These are phyloP conservation scores for Heliocidaris tuberculata DNA, from an alignment of 35 echinoderm and acorn worm species.

Conservation along the genomic window DNA sequence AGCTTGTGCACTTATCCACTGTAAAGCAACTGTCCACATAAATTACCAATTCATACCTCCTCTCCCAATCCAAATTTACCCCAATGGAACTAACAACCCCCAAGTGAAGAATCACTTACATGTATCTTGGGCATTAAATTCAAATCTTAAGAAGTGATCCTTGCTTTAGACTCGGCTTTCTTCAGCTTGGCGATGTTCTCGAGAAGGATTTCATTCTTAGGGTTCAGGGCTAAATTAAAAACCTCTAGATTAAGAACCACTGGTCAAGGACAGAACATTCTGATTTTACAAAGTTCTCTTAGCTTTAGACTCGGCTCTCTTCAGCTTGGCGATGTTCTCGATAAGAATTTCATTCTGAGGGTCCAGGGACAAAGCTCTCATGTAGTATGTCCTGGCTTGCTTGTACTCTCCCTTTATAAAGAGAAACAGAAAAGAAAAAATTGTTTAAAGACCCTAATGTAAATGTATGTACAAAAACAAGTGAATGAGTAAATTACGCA, in stretches of 20 bases:
- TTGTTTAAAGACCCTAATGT: background rate
- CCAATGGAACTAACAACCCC: background rate
- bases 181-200: slow-evolving; percentile 42
- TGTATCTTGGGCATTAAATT: no score
- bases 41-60: no score
- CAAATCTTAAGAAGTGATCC: no score
- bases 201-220: slow-evolving; percentile 14
- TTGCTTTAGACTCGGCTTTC: slow-evolving; percentile 22
- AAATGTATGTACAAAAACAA: no score
- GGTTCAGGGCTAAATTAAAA: slow-evolving; percentile 2
- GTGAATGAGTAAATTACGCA: no score
- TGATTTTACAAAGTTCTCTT: background rate
- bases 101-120: no score
- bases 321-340: slow-evolving; percentile 60
- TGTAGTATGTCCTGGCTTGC: slow-evolving; percentile 57
- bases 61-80: no score
- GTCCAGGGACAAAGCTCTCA: slow-evolving; percentile 35
- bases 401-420: slow-evolving; percentile 49
- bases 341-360: slow-evolving; percentile 45
- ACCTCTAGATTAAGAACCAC: no score
- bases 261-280: background rate
- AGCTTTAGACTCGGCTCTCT: slow-evolving; percentile 33
- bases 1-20: no score
- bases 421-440: background rate
- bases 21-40: no score